Base-by-base conservation (phyloP, 1,140 invertebrate species). In the Periplaneta americana region DNA sequence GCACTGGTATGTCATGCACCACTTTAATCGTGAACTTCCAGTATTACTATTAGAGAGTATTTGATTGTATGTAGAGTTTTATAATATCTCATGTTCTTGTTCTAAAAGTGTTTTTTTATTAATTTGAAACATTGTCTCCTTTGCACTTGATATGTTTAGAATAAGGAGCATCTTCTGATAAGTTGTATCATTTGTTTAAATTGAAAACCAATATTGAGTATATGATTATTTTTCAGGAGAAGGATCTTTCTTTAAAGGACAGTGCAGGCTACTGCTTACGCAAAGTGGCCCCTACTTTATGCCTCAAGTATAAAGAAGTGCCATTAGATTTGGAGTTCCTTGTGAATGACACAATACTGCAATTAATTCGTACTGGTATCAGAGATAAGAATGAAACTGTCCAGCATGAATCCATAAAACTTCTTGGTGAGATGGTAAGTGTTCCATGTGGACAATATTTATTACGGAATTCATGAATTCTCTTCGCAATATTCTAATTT, bases 171-270 rank as follows among this genome's bases (percentile, higher is more conserved):
- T 75, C 28, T 0, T 31, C 9, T 15, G 22, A 75, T 75, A 34
- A 33, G 22, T 22, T 74, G 28, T 81, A 76, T 34, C 75, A 34
- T 76, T 76, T 66, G 57, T 76, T 77, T 22, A 34, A 1, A 34
- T 77, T 77, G n/a, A 8, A 34, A 22, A 77, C 32, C 22, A 77
- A 32, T 74, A 33, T 33, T 75, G 22, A 75, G 18, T 39, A 79
- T 82, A 33, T 82, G 80, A 31, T n/a, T 32, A 32, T 84, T 28
- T 85, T 85, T 48, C 79, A 88, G 85, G 94, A 94, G 83, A 94
- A 93, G 83, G 97, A 99, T 87, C 89, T 98, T 81, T 95, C 96
- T 1, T 87, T 98, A 78, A 90, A 93, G 76, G 96, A 97, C 82
- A 93, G 91, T 86, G 92, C 96, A n/a, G 92, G 92, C 0, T 89